phyloP scores from a whole-genome alignment of 2,113 vertebrate genomes.

The Laterallus jamaicensis region DNA sequence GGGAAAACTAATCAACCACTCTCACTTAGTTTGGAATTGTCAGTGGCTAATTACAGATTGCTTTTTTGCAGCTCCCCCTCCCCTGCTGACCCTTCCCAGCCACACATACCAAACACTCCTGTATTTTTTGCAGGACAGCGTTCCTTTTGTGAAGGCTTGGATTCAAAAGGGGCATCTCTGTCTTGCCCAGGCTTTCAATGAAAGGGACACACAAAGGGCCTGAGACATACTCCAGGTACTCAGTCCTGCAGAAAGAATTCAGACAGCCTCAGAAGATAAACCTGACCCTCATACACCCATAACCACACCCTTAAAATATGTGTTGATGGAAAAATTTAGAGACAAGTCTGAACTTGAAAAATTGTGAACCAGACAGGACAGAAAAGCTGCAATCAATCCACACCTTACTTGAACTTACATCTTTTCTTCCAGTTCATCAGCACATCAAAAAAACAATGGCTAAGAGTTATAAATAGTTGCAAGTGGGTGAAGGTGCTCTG shows the following conservation, averaged over 20 bases:
- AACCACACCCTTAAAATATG: background rate
- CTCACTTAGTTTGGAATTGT: background rate
- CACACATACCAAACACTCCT: constrained; percentile 78
- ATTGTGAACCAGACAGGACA: background rate
- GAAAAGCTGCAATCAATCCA: background rate
- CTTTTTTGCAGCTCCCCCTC: background rate
- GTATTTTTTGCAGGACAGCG: constrained; percentile 71
- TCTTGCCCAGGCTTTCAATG: constrained; percentile 73
- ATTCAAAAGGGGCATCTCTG: constrained; percentile 58
- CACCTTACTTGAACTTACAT: background rate
- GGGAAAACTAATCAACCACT: background rate
- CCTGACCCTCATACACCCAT: background rate
- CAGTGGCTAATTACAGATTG: background rate
- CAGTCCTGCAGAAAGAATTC: constrained; percentile 60
- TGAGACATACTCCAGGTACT: constrained; percentile 66
- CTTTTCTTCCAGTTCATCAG: background rate
- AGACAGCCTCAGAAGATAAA: background rate
- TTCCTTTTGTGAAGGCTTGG: constrained; percentile 70
- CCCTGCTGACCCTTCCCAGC: background rate
- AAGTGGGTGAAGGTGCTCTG: background rate
- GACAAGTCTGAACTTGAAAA: background rate
- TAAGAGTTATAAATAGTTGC: background rate
- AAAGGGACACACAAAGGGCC: constrained; percentile 71
- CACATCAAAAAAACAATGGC: background rate
- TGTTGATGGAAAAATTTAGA: background rate